These are phyloP conservation scores for Diarsia brunnea DNA, from an alignment of 2,888 invertebrate species.

Conservation along the genomic window DNA sequence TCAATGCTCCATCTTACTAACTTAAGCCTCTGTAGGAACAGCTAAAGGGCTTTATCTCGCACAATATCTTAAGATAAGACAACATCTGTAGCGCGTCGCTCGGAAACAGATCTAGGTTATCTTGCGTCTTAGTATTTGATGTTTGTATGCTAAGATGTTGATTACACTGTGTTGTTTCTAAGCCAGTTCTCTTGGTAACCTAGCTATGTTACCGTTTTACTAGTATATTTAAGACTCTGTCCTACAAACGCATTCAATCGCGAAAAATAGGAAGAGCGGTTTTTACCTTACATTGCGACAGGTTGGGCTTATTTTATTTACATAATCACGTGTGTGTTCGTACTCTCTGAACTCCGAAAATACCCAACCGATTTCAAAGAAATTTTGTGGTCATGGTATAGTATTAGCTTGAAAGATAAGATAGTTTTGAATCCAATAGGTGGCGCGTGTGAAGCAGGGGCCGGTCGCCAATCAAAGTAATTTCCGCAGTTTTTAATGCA, in stretches of 20 bases:
- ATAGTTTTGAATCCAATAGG: background rate
- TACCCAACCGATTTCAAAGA: background rate
- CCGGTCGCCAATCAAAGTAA: no score
- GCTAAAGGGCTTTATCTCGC: constrained; percentile 28
- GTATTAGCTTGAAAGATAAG: background rate
- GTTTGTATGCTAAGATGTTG: constrained; percentile 3
- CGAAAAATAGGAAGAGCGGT: background rate
- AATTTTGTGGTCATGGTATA: background rate
- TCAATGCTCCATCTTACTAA: background rate
- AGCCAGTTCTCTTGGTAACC: background rate
- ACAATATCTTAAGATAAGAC: constrained; percentile 32
- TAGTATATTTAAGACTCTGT: background rate
- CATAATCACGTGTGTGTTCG: background rate
- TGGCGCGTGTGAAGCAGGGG: no score
- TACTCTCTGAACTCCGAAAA: background rate
- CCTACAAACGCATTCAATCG: background rate
- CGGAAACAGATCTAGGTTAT: constrained; percentile 41
- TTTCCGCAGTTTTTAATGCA: background rate
- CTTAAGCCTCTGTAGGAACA: constrained; percentile 14
- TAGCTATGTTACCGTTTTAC: background rate
- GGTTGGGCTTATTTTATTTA: background rate
- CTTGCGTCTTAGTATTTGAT: constrained; percentile 20
- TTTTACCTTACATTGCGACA: background rate
- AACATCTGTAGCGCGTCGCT: constrained; percentile 6
- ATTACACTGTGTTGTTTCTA: constrained; percentile 8